Evolutionary conservation across 2,113 vertebrate species (phyloP).

Genomic region (Cyphomyrus plagiostoma): DNA sequence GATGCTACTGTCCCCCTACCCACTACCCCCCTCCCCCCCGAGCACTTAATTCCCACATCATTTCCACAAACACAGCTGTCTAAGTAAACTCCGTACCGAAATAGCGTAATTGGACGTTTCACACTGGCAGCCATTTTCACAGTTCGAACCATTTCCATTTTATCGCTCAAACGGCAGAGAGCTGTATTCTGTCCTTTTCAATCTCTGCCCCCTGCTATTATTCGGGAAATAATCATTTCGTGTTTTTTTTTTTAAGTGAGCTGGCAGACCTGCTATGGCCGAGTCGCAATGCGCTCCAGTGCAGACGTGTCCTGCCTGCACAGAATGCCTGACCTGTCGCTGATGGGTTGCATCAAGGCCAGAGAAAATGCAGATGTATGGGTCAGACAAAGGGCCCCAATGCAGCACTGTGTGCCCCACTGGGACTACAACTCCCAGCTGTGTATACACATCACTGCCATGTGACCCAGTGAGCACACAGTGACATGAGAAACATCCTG

Average conservation of each 20-base stretch:
- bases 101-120: not conserved
- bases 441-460: not conserved
- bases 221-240: not conserved
- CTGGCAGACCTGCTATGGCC: not conserved
- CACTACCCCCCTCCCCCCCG: not conserved
- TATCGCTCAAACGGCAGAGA: not conserved
- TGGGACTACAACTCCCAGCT: not conserved
- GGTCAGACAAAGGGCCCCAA: not conserved
- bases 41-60: not conserved
- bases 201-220: not conserved
- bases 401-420: not conserved
- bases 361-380: not conserved
- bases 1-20: not conserved
- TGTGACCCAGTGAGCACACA: not conserved
- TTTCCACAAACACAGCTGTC: not conserved
- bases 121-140: not conserved
- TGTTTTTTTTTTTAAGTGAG: not conserved
- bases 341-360: not conserved
- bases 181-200: not conserved
- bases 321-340: not conserved
- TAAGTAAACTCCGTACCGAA: not conserved
- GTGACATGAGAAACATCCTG: not conserved
- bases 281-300: not conserved
- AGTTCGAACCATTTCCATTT: not conserved
- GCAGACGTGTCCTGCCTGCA: not conserved